These are phyloP conservation scores for Diaphora mendica DNA, from an alignment of 2,888 invertebrate genomes.

Conservation along the genomic window DNA sequence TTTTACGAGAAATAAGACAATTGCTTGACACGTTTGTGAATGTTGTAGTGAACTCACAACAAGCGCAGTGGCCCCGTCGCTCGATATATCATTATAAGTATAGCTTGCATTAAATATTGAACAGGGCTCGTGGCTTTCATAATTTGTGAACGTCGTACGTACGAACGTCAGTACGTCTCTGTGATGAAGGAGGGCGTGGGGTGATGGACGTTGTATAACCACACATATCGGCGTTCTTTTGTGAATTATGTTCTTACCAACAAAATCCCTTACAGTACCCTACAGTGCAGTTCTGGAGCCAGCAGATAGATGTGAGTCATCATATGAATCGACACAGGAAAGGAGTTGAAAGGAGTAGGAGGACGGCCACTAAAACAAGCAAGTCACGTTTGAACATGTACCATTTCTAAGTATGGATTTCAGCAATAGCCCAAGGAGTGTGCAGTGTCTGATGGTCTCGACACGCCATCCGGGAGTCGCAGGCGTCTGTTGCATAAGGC, in stretches of 20 bases:
- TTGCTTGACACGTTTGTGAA: not conserved
- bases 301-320: not conserved
- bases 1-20: not conserved
- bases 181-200: not conserved
- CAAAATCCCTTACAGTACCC: not conserved
- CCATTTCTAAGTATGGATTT: no score
- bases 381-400: no score
- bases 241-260: not conserved
- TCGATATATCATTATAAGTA: not conserved
- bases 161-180: not conserved
- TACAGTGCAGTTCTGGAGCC: not conserved
- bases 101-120: not conserved
- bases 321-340: not conserved
- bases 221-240: not conserved
- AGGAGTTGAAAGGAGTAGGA: not conserved
- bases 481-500: constrained; percentile 22
- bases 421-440: no score
- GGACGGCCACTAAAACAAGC: not conserved
- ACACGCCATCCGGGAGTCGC: not conserved
- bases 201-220: not conserved
- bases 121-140: not conserved
- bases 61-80: not conserved
- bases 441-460: not conserved
- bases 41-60: not conserved
- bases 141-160: not conserved